phyloP scores from a whole-genome alignment of 2,888 invertebrate species.

The Nematopogon swammerdamellus region DNA sequence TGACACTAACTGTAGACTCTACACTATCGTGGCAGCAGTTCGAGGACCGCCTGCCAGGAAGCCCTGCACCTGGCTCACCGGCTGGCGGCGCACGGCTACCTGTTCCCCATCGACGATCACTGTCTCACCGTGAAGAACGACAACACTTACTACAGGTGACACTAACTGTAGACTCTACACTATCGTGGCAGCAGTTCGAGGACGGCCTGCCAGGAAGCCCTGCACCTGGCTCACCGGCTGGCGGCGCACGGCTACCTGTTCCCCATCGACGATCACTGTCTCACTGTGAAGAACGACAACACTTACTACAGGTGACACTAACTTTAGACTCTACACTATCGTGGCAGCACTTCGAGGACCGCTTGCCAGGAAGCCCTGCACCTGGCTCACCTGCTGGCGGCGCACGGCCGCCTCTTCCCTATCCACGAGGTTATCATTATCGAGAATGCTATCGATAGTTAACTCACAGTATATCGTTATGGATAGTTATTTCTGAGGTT shows the following conservation, averaged over 20 bases:
- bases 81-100: constrained; percentile 95
- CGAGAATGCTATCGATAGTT: too few species aligned
- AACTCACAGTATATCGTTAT: too few species aligned
- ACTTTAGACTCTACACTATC: too few species aligned
- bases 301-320: constrained; percentile 95
- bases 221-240: constrained; percentile 92
- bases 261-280: constrained; percentile 97
- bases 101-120: constrained; percentile 99
- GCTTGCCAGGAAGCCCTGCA: constrained; percentile 90
- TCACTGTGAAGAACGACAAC: constrained; percentile 96
- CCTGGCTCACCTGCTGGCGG: constrained; percentile 89
- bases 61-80: constrained; percentile 93
- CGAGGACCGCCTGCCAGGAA: constrained; percentile 89
- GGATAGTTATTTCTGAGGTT: too few species aligned
- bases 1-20: too few species aligned
- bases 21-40: too few species aligned
- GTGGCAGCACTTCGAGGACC: too few species aligned
- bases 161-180: too few species aligned
- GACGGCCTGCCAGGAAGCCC: constrained; percentile 90
- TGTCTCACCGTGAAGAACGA: constrained; percentile 96
- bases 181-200: too few species aligned
- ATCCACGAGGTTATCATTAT: too few species aligned
- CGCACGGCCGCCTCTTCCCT: constrained; percentile 98
- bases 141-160: constrained; percentile 93
- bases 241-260: constrained; percentile 98